Percentiles rank a stretch among this genome's conserved stretches.
phyloP scores from a whole-genome alignment of 2,797 vertebrate species.

The Selene dorsalis region DNA sequence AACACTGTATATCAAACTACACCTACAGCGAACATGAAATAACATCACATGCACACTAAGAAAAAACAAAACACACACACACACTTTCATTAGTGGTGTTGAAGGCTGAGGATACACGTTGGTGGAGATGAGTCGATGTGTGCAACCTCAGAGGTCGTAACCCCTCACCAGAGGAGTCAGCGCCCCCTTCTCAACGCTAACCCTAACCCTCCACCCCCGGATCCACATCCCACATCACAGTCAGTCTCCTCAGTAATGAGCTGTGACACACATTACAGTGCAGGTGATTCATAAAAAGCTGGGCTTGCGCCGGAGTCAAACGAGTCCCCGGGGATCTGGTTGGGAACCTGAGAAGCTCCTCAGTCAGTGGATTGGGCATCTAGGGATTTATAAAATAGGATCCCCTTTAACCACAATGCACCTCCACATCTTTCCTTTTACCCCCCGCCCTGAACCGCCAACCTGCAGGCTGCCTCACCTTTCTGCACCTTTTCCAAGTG shows the following conservation, averaged over 20 bases:
- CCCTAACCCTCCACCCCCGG: no score
- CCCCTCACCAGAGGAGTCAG: constrained; percentile 40
- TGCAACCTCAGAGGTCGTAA: constrained; percentile 64
- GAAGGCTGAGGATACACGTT: constrained; percentile 21
- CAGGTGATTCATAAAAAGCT: constrained; percentile 73
- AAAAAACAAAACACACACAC: constrained; percentile 6
- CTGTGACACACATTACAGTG: constrained; percentile 51
- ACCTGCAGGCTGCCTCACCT: constrained; percentile 30
- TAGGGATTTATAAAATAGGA: constrained; percentile 50
- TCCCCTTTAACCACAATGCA: constrained; percentile 56
- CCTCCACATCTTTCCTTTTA: constrained; percentile 43
- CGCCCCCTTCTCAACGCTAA: constrained; percentile 19
- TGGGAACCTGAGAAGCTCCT: constrained; percentile 52
- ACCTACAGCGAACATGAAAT: constrained; percentile 2
- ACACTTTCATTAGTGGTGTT: not conserved
- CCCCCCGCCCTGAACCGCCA: constrained; percentile 21
- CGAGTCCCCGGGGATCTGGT: constrained; percentile 73
- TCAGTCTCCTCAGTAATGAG: constrained; percentile 75
- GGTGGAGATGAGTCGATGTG: constrained; percentile 51
- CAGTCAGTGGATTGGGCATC: constrained; percentile 55
- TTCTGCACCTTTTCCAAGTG: constrained; percentile 23
- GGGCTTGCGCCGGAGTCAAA: constrained; percentile 67
- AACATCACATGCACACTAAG: constrained; percentile 1
- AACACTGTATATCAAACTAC: constrained; percentile 21
- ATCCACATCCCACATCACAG: constrained; percentile 69